Base-by-base conservation (phyloP, 2,888 invertebrate species). In the Orchestes rusci region DNA sequence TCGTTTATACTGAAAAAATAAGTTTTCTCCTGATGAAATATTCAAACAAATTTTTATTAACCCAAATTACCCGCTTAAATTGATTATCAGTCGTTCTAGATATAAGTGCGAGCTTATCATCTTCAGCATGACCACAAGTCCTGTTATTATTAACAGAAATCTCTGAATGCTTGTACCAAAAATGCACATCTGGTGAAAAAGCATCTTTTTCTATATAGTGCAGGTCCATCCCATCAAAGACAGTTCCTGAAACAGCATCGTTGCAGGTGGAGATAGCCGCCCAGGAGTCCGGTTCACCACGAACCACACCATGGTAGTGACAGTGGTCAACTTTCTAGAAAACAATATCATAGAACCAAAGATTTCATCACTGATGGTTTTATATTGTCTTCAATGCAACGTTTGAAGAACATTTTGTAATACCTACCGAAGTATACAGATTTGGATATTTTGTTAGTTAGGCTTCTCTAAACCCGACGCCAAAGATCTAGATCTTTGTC, bases 231-330 rank as follows among this genome's bases (percentile, higher is more conserved):
- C 88, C 90, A 63, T 91, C 89, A 64, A 77, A 86, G 50, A 92
- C 75, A 48, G 87, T 75, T 4, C 92, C 92, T 38, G 82, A 77
- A 28, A 81, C 67, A 48, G 71, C 69, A 39, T 75, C 69, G n/a
- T n/a, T n/a, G 63, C 92, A 92, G 3, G 90, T 90, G 38, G 91
- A 91, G 38, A 92, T 63, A 1, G 91, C 91, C 39, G 79, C 89
- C 80, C 84, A 84, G 3, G 91, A 91, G 43, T 74, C 71, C 2
- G 76, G 72, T 53, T 74, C 72, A 46, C 77, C 81, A 50, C 83
- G 73, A 41, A 92, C 76, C 50, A 73, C 76, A 44, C 92, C 92
- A 58, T 78, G 74, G 63, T 87, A 88, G 63, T 87, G 84, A 64
- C 88, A 88, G 56, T 82, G 64, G 57, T 81, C 78, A 45, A 80